Evolutionary conservation across 2,797 vertebrate genomes (phyloP).

Genomic region (Champsocephalus esox): DNA sequence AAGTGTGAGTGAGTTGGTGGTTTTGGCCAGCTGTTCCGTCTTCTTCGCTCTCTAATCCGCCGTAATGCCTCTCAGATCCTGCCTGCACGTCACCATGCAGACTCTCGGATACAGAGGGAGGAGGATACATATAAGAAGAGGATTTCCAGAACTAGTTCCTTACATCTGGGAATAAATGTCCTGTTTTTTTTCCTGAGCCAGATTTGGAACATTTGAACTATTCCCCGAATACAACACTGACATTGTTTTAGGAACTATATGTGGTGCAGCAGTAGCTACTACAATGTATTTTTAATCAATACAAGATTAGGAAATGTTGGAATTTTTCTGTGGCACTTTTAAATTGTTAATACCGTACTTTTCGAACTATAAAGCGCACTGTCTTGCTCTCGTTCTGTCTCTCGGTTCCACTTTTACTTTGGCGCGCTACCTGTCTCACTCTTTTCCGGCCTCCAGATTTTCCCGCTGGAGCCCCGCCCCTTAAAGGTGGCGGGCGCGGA

Average conservation of each 20-base stretch:
- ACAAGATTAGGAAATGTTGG: slow-evolving; percentile 9
- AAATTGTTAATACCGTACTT: background rate
- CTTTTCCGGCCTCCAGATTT: no score
- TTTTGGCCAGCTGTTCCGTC: slow-evolving; percentile 73
- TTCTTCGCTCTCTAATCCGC: slow-evolving; percentile 57
- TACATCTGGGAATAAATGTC: slow-evolving; percentile 65
- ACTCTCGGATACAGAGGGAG: slow-evolving; percentile 38
- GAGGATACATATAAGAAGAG: slow-evolving; percentile 32
- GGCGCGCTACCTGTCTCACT: no score
- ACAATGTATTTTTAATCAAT: slow-evolving; percentile 23
- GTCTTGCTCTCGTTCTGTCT: no score
- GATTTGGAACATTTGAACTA: slow-evolving; percentile 41
- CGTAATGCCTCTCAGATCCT: slow-evolving; percentile 60
- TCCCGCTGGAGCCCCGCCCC: no score
- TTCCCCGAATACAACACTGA: slow-evolving; percentile 49
- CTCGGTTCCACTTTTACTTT: no score
- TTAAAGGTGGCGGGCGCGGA: no score
- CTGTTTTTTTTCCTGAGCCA: slow-evolving; percentile 24
- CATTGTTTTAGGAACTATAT: slow-evolving; percentile 39
- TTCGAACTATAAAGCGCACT: no score
- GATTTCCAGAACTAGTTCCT: slow-evolving; percentile 52
- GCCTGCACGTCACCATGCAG: slow-evolving; percentile 29
- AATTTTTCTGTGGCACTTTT: slow-evolving; percentile 6
- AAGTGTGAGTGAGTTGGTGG: slow-evolving; percentile 57
- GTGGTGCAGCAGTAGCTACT: slow-evolving; percentile 13